A percentile compares a stretch with the other conserved stretches of the same genome.
Evolutionary conservation across 1,140 invertebrate genomes (phyloP).

Genomic region (Drosophila tristis): DNA sequence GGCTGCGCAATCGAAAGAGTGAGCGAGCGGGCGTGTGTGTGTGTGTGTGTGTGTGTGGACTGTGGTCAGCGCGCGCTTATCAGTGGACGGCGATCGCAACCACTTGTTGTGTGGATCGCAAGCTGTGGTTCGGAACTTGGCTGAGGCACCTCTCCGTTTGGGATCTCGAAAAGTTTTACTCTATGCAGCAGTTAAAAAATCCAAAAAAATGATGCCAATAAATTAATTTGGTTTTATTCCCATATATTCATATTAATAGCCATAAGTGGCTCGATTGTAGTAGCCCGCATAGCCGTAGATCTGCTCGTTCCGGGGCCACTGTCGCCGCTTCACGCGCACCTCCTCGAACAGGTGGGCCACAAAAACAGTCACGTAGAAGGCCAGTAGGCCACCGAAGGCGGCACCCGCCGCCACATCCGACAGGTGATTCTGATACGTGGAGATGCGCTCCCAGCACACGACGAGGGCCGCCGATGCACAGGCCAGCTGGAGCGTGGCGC

Average conservation of each 20-base stretch:
- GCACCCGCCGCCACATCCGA: conserved; percentile 62
- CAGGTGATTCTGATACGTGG: conserved; percentile 65
- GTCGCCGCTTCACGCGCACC: conserved; percentile 63
- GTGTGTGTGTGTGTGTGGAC: conserved; percentile 44
- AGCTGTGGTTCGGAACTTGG: conserved; percentile 48
- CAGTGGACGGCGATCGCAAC: conserved; percentile 9
- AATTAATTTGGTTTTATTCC: conserved; percentile 16
- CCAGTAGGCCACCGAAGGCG: conserved; percentile 41
- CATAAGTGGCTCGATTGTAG: conserved; percentile 66
- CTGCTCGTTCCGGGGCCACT: conserved; percentile 72
- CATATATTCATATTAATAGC: conserved; percentile 32
- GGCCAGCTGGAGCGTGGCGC: conserved; percentile 56
- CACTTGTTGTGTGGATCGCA: conserved; percentile 57
- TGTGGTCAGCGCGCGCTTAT: conserved; percentile 28
- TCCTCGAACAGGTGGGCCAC: conserved; percentile 61
- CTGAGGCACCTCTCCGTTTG: not conserved
- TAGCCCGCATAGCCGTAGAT: conserved; percentile 75
- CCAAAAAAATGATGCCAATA: not conserved
- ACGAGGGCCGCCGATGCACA: conserved; percentile 45
- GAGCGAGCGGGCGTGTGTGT: conserved; percentile 16
- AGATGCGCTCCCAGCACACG: conserved; percentile 62
- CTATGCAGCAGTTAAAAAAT: not conserved
- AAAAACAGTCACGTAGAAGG: conserved; percentile 49
- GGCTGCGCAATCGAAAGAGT: not conserved
- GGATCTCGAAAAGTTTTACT: not conserved